Percentiles rank a stretch among this genome's conserved stretches.
Evolutionary conservation across 64 coral and sea anemone species (phyloP).

Genomic region (Cladopsammia gracilis): DNA sequence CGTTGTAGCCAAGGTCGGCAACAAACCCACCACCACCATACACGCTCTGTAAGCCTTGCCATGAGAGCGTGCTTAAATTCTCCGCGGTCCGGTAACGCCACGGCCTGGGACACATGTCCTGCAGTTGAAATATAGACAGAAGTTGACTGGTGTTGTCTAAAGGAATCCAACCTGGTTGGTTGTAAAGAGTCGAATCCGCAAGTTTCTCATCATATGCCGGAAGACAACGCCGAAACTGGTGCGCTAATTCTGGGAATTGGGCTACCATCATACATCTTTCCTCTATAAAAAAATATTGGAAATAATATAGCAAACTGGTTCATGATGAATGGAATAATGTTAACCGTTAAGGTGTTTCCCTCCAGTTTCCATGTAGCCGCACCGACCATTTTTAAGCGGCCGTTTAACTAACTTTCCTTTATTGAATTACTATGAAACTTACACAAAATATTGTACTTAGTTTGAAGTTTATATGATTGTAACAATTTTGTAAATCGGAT

Average conservation of each 20-base stretch:
- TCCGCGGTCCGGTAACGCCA: conserved; percentile 68
- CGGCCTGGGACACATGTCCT: conserved; percentile 64
- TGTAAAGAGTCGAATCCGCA: conserved; percentile 40
- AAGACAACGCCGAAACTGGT: conserved; percentile 57
- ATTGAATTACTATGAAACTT: no score
- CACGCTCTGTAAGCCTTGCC: neutral
- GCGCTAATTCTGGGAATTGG: conserved; percentile 18
- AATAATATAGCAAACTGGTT: neutral
- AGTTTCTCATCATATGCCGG: conserved; percentile 4
- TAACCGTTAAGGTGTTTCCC: no score
- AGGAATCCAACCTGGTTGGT: conserved; percentile 61
- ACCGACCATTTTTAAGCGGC: no score
- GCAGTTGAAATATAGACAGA: conserved; percentile 38
- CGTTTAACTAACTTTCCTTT: no score
- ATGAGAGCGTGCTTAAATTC: conserved; percentile 49
- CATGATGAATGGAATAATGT: neutral
- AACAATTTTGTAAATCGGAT: no score
- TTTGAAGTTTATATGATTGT: no score
- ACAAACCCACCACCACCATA: conserved; percentile 77
- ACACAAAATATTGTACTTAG: no score
- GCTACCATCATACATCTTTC: conserved; percentile 39
- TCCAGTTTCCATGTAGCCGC: no score
- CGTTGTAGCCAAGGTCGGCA: conserved; percentile 73
- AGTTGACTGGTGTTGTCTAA: conserved; percentile 29
- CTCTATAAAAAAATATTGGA: neutral